Evolutionary conservation across 2,888 invertebrate species (phyloP), one percentile per base, ranked within the genome.

Genomic region (Spodoptera littoralis): DNA sequence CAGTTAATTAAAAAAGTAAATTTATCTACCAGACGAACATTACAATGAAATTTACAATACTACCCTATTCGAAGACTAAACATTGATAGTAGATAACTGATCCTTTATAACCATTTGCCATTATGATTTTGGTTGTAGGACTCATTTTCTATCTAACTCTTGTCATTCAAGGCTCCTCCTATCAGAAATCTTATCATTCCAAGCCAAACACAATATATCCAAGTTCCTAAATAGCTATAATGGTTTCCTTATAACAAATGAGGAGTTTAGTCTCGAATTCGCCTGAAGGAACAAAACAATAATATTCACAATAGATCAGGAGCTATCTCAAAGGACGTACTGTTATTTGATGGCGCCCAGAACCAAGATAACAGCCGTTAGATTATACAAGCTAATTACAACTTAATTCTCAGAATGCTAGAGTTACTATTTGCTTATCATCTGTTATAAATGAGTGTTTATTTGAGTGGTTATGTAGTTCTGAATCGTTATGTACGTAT

Each of bases 271-370:
- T 30, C 52, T 52, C 63, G 11, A 51, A 70, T 56, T 53, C 36
- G 61, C 74, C 56, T 45, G 52, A 42, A 73, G 57, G 43, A 66
- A 43, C 67, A 63, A 71, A 74, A 70, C 71, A 76, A 74, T 74
- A 74, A 76, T 75, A 70, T 62, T 60, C 47, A 53, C 59, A 48
- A 75, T 67, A 77, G 53, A 77, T 78, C 61, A 77, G 62, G 66
- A 58, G 49, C 2, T 78, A 77, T 75, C 74, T 77, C 75, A 65
- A 66, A 67, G 58, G 67, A 60, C 13, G 36, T 46, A 22, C 24
- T 64, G 60, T 73, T 77, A 66, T 71, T 77, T 52, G 58, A 77
- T 59, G 49, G 61, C 45, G 42, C 60, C 64, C 50, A 70, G 56
- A 58, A 55, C 52, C 43, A 62, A 65, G 76, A 75, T 75, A 76